These are phyloP conservation scores for Cheilinus undulatus DNA, from an alignment of 2,113 vertebrate genomes.

Conservation along the genomic window DNA sequence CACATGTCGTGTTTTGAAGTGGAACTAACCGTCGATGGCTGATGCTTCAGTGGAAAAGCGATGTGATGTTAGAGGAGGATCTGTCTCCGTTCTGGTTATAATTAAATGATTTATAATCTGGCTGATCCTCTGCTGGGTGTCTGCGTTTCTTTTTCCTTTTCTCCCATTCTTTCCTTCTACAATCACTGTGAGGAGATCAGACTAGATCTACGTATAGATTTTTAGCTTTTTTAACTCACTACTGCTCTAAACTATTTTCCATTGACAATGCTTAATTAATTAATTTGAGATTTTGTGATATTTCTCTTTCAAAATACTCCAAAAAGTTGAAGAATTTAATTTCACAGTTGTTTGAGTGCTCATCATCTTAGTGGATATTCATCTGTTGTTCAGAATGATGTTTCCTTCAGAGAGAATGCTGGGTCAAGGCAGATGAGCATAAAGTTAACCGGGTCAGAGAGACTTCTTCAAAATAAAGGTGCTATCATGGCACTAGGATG, in stretches of 20 bases:
- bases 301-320: no score
- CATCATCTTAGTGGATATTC: neutral
- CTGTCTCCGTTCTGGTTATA: constrained; percentile 58
- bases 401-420: constrained; percentile 8
- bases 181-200: constrained; percentile 4
- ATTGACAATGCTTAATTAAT: no score
- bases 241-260: no score
- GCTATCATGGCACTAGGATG: no score
- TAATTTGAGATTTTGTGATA: no score
- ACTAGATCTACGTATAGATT: neutral
- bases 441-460: neutral
- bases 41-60: constrained; percentile 60
- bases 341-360: neutral
- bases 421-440: neutral
- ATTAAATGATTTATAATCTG: constrained; percentile 68
- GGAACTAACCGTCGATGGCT: constrained; percentile 32
- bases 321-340: no score
- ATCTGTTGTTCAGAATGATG: neutral
- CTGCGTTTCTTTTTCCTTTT: constrained; percentile 34
- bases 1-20: constrained; percentile 42
- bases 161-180: constrained; percentile 11
- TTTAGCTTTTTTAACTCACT: no score
- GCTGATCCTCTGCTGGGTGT: constrained; percentile 44
- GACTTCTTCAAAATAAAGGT: neutral
- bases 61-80: constrained; percentile 15